Evolutionary conservation across 1,140 invertebrate species (phyloP).

Genomic region (Teleopsis dalmanni): DNA sequence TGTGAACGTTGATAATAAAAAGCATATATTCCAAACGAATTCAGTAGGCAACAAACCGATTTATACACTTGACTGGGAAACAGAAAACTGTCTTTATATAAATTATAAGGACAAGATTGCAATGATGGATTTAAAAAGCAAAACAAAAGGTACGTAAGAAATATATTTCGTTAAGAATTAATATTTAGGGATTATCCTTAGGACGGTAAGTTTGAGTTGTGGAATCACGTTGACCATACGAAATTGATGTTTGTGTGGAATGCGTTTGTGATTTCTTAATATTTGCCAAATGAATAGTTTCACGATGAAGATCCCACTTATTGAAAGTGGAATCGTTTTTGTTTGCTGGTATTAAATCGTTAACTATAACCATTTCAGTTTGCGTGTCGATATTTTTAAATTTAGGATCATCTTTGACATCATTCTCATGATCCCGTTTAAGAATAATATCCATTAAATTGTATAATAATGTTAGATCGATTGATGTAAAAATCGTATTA

Average conservation of each 20-base stretch:
- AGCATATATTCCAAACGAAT: too few species aligned
- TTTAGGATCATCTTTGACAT: not conserved
- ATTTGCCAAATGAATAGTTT: slow-evolving; percentile 33
- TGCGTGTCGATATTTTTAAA: slow-evolving; percentile 13
- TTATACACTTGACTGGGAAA: too few species aligned
- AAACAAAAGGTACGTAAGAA: too few species aligned
- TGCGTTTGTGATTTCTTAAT: slow-evolving; percentile 29
- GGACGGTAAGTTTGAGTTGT: too few species aligned
- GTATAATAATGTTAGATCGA: slow-evolving; percentile 26
- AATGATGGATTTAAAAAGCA: too few species aligned
- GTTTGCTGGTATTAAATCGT: slow-evolving; percentile 21
- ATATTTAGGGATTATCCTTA: too few species aligned
- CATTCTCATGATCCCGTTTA: slow-evolving; percentile 14
- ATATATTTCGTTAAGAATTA: too few species aligned
- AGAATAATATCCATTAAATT: slow-evolving; percentile 26
- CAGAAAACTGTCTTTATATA: too few species aligned
- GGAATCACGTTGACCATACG: too few species aligned
- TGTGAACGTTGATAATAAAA: too few species aligned
- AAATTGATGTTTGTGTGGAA: slow-evolving; percentile 28
- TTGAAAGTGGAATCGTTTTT: slow-evolving; percentile 37
- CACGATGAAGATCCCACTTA: slow-evolving; percentile 37
- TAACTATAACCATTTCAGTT: slow-evolving; percentile 31
- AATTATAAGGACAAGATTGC: too few species aligned
- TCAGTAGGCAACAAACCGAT: too few species aligned
- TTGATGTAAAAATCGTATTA: slow-evolving; percentile 24